Conservation (phyloP, 2,113 vertebrate species). For the Scomber colias region DNA sequence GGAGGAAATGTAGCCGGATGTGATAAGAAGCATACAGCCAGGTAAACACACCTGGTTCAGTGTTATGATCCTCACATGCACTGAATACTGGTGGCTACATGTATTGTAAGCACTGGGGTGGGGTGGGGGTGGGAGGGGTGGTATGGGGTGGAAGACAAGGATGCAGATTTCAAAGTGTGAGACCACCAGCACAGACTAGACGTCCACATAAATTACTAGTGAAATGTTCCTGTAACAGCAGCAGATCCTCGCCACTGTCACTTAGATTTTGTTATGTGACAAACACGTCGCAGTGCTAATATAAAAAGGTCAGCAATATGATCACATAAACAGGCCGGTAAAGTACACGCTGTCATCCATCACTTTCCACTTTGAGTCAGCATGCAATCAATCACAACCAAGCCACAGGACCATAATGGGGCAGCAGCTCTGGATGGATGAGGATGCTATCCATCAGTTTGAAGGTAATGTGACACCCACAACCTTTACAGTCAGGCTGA, state of each 20-base stretch:
- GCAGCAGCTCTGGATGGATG: conserved; percentile 42
- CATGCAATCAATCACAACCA: conserved; percentile 61
- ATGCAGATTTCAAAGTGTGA: conserved; percentile 10
- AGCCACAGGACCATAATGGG: conserved; percentile 41
- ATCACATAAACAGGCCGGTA: conserved; percentile 47
- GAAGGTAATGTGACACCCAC: conserved; percentile 68
- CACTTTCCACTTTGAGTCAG: conserved; percentile 59
- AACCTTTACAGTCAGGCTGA: conserved; percentile 47
- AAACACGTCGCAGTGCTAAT: conserved; percentile 10
- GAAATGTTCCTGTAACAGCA: conserved; percentile 37
- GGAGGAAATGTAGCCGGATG: neutral
- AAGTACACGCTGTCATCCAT: conserved; percentile 60
- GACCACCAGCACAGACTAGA: neutral
- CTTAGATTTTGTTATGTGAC: conserved; percentile 1
- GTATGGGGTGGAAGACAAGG: neutral
- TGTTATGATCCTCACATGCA: neutral
- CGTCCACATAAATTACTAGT: conserved; percentile 12
- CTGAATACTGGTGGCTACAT: neutral
- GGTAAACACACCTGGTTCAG: conserved; percentile 29
- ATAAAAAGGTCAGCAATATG: conserved; percentile 45
- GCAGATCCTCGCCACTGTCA: conserved; percentile 21
- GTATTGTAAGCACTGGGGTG: neutral
- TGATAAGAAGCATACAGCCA: neutral
- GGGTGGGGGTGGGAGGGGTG: too few species aligned
- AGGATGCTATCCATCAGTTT: conserved; percentile 66